These are phyloP conservation scores for Synanthedon myopaeformis DNA, from an alignment of 2,888 invertebrate genomes.

Conservation along the genomic window DNA sequence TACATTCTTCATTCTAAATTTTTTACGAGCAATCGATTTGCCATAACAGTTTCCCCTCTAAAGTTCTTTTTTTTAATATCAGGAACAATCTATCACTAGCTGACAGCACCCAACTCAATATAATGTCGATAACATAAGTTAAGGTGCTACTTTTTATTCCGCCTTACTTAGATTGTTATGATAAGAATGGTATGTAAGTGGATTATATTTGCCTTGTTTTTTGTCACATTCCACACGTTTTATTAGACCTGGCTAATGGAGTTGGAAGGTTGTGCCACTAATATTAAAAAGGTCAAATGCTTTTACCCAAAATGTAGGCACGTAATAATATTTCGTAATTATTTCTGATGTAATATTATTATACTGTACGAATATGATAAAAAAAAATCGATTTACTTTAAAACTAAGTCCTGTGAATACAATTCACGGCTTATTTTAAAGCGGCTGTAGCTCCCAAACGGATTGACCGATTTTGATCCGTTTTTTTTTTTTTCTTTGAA, in stretches of 20 bases:
- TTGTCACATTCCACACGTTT: not conserved
- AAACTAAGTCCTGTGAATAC: too few species aligned
- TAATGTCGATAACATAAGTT: slow-evolving; percentile 37
- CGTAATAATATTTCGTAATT: not conserved
- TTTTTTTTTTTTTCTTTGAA: too few species aligned
- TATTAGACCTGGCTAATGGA: not conserved
- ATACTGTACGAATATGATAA: too few species aligned
- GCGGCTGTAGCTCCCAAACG: too few species aligned
- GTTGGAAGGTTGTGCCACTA: too few species aligned
- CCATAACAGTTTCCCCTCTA: slow-evolving; percentile 28
- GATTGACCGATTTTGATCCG: too few species aligned
- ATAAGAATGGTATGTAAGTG: not conserved
- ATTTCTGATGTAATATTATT: not conserved
- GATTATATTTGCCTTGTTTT: not conserved
- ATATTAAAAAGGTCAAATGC: too few species aligned
- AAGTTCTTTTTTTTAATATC: slow-evolving; percentile 58
- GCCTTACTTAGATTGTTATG: slow-evolving; percentile 14
- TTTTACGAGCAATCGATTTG: slow-evolving; percentile 19
- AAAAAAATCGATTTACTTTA: too few species aligned
- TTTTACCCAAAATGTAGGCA: too few species aligned
- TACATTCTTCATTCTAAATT: too few species aligned
- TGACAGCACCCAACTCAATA: slow-evolving; percentile 40
- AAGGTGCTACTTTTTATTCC: slow-evolving; percentile 20
- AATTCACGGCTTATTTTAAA: too few species aligned
- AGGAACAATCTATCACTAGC: slow-evolving; percentile 45